Conservation (phyloP, 2,888 invertebrate genomes). For the Gisinianus flammeolus region DNA sequence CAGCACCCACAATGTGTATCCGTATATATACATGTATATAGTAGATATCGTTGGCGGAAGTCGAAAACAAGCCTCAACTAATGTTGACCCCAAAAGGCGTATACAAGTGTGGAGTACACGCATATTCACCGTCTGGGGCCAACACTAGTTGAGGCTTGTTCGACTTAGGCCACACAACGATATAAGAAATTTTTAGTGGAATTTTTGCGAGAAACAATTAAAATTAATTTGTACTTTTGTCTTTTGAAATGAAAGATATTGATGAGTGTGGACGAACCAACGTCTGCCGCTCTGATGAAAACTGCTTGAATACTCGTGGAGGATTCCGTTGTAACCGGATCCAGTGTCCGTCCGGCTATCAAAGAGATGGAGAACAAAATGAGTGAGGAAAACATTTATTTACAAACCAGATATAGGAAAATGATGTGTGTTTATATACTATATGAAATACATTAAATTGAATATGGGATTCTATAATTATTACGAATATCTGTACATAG, state of each 20-base stretch:
- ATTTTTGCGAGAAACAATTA: no score
- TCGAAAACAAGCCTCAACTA: no score
- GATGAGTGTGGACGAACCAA: slow-evolving; percentile 71
- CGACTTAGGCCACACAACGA: no score
- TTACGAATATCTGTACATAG: slow-evolving; percentile 40
- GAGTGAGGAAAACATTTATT: slow-evolving; percentile 70
- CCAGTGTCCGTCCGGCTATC: slow-evolving; percentile 83
- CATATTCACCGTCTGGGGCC: no score
- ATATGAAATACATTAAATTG: neutral
- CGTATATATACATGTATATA: no score
- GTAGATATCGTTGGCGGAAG: no score
- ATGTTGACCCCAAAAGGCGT: no score
- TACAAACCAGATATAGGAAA: neutral
- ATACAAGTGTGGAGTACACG: no score
- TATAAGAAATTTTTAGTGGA: no score
- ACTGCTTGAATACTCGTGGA: slow-evolving; percentile 91
- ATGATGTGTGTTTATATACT: no score
- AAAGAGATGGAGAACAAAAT: slow-evolving; percentile 75
- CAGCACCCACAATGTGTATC: no score
- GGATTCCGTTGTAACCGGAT: slow-evolving; percentile 85
- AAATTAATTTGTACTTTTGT: slow-evolving; percentile 11
- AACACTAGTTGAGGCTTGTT: no score
- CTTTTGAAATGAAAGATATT: slow-evolving; percentile 66
- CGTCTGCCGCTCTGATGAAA: slow-evolving; percentile 67
- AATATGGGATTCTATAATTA: neutral